Evolutionary conservation across 2,113 vertebrate species (phyloP).

Genomic region (Gymnorhina tibicen): DNA sequence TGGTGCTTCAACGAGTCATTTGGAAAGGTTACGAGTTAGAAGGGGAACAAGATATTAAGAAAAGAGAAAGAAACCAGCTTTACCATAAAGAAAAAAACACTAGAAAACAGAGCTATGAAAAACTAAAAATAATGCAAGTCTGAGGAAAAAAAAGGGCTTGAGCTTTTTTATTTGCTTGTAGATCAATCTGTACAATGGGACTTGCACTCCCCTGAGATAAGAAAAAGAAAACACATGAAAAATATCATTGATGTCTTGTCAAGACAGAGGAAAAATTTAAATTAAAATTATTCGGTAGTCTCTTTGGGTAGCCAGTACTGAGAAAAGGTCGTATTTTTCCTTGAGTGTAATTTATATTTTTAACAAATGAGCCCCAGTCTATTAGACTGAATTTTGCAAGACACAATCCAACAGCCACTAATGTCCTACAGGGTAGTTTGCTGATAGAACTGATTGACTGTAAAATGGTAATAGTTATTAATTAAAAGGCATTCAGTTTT

Average conservation of each 20-base stretch:
- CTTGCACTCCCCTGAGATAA: background rate
- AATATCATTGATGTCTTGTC: background rate
- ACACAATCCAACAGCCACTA: background rate
- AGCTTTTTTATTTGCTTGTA: background rate
- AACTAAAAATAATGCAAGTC: background rate
- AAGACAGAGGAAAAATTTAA: background rate
- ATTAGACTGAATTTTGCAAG: background rate
- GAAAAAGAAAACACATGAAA: background rate
- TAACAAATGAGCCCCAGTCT: background rate
- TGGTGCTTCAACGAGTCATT: conserved; percentile 24
- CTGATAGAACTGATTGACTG: background rate
- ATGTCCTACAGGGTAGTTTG: background rate
- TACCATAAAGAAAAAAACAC: background rate
- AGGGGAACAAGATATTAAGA: conserved; percentile 32
- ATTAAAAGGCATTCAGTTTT: background rate
- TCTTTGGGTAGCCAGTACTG: background rate
- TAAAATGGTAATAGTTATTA: background rate
- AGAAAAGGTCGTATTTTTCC: background rate
- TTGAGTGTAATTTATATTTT: background rate
- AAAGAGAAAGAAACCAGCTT: conserved; percentile 27
- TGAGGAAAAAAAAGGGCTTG: background rate
- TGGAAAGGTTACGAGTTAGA: conserved; percentile 57
- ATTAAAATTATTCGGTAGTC: background rate
- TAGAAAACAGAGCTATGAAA: background rate
- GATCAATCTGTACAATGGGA: background rate